These are phyloP conservation scores for Malacoraja senta DNA, from an alignment of 2,797 vertebrate species.

Conservation along the genomic window DNA sequence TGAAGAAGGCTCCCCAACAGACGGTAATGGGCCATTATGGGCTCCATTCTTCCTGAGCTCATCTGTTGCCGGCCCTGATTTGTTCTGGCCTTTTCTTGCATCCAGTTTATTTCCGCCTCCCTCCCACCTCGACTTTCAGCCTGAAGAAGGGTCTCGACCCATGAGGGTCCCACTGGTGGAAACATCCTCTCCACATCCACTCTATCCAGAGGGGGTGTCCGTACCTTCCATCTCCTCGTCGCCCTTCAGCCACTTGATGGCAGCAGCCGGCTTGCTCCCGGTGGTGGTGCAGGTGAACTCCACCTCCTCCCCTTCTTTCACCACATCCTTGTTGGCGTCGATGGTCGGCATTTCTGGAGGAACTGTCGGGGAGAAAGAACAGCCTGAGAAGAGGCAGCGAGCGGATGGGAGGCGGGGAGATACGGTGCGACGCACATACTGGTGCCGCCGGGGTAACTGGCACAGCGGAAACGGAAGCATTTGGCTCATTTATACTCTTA, in stretches of 20 bases:
- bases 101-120: no score
- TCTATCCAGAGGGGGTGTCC: background rate
- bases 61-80: no score
- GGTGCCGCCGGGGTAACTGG: background rate
- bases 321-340: constrained; percentile 81
- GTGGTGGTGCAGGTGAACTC: constrained; percentile 92
- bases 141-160: no score
- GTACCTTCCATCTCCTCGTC: constrained; percentile 82
- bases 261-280: constrained; percentile 88
- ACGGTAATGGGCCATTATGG: no score
- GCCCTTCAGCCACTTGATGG: constrained; percentile 93
- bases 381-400: background rate
- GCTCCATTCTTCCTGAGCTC: no score
- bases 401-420: background rate
- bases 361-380: constrained; percentile 55
- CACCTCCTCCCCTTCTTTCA: constrained; percentile 88
- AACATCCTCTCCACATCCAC: no score
- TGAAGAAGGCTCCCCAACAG: no score
- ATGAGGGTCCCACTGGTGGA: no score
- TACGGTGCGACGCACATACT: background rate
- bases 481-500: background rate
- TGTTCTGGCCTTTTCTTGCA: no score
- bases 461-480: background rate
- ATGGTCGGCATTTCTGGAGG: constrained; percentile 87
- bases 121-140: no score